Conservation (phyloP, 2,888 invertebrate species). For the Calameuta pallipes region DNA sequence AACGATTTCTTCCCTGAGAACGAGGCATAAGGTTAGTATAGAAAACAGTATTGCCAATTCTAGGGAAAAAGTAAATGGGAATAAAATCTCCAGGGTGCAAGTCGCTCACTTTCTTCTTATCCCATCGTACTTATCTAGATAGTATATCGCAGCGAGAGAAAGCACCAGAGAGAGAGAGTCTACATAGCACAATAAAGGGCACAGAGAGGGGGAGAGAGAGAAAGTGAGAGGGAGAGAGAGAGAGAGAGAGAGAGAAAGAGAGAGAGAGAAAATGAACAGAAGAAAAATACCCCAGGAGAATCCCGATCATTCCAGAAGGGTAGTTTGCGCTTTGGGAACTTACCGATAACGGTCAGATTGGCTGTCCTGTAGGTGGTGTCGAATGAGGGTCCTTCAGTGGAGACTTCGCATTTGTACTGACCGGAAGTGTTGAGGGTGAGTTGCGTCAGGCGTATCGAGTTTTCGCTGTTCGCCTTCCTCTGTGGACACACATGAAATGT, state of each 20-base stretch:
- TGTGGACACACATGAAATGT: conserved; percentile 39
- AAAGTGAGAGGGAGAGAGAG: no score
- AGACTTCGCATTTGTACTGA: conserved; percentile 58
- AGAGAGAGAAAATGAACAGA: neutral
- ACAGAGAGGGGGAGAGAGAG: neutral
- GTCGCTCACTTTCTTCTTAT: neutral
- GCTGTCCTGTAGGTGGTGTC: conserved; percentile 43
- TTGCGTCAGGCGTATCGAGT: conserved; percentile 43
- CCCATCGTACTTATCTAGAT: neutral
- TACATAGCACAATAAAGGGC: neutral
- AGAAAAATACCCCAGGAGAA: neutral
- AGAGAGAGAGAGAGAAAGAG: neutral
- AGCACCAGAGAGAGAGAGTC: neutral
- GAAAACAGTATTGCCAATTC: neutral
- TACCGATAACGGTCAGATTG: conserved; percentile 54
- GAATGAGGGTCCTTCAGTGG: conserved; percentile 52
- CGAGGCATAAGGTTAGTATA: neutral
- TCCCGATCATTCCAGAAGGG: neutral
- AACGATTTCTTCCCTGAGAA: neutral
- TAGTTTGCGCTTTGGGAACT: conserved; percentile 27
- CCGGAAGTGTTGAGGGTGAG: conserved; percentile 49
- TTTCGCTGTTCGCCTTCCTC: conserved; percentile 41
- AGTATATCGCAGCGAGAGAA: neutral
- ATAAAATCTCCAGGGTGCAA: neutral
- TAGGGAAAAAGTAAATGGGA: neutral